A percentile compares a stretch with the other conserved stretches of the same genome.
Evolutionary conservation across 92 coral and sea anemone genomes (phyloP).

Genomic region (Plumapathes pennacea): DNA sequence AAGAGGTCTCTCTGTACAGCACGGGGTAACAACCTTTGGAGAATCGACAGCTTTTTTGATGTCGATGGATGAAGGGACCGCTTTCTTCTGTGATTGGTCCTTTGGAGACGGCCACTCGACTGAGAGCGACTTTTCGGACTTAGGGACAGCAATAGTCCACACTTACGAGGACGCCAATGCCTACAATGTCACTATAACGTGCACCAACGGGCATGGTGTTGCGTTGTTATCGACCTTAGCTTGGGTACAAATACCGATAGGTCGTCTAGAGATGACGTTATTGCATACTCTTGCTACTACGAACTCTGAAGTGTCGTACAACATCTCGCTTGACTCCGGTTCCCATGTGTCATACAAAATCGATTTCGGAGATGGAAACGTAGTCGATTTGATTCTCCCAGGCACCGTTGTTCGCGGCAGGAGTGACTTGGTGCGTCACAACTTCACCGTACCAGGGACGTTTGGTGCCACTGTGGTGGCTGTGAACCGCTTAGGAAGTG

Average conservation of each 20-base stretch:
- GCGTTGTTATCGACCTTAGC: conserved; percentile 19
- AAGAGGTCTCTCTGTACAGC: conserved; percentile 8
- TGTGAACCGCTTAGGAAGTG: conserved; percentile 26
- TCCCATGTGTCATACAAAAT: conserved; percentile 28
- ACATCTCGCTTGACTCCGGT: conserved; percentile 36
- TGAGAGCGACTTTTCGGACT: conserved; percentile 41
- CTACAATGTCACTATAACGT: conserved; percentile 38
- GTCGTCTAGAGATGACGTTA: conserved; percentile 12
- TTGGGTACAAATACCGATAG: conserved; percentile 48
- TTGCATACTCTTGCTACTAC: conserved; percentile 1
- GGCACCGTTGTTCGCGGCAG: conserved; percentile 10
- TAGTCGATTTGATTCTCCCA: background rate
- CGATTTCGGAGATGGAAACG: conserved; percentile 16
- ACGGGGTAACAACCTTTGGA: conserved; percentile 45
- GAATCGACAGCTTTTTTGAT: conserved; percentile 14
- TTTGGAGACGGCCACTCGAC: conserved; percentile 59
- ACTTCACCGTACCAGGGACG: conserved; percentile 15
- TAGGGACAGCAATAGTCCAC: conserved; percentile 21
- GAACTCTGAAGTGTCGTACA: conserved; percentile 16
- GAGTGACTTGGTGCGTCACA: conserved; percentile 25
- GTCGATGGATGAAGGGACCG: conserved; percentile 43
- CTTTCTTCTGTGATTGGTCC: conserved; percentile 69
- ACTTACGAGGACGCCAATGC: conserved; percentile 38
- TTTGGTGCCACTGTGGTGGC: conserved; percentile 26
- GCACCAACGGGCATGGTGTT: conserved; percentile 51